Base-by-base conservation (phyloP, 1,140 invertebrate species). In the Asobara japonica region DNA sequence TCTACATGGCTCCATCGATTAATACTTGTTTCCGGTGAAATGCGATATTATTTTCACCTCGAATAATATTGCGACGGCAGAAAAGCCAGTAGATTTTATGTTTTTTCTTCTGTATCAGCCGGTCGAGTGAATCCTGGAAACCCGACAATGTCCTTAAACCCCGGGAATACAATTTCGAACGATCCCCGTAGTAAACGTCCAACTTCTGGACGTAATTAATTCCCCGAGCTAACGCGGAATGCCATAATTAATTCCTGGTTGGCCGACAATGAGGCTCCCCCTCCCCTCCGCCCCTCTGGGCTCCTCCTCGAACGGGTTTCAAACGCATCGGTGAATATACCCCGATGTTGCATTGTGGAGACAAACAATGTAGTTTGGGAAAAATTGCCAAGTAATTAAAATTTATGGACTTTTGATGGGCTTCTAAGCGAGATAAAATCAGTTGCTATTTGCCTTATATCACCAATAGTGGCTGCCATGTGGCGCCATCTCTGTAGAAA, bases 191-290 rank as follows among this genome's bases (percentile, higher is more conserved):
- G 78, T 75, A 76, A 74, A 77, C 80, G 74, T 78, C 79, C 78
- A 78, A 79, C 79, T 83, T 78, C 79, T 80, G 78, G 78, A 79
- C 80, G 80, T 83, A 84, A 83, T 83, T 84, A 83, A 83, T 83
- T 83, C 77, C 73, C 79, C 68, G 77, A 73, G 79, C 80, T 80
- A 81, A 81, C 78, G 76, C 72, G 83, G 82, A 84, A 84, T 83
- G 81, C 83, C 78, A 82, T 84, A 83, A 83, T 84, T 84, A 83
- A 83, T 84, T 84, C 78, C 78, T 77, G 76, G n/a, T 74, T 80
- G 79, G 79, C 73, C 79, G 77, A 73, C 77, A 69, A 61, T 61
- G 67, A 69, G 56, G 20, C 22, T 25, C 65, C 38, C 27, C 22
- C 65, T 45, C 65, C 27, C 22, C 41, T 67, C 65, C 41, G 10